These are phyloP conservation scores for Sphaerophoria taeniata DNA, from an alignment of 2,888 invertebrate species.

Conservation along the genomic window DNA sequence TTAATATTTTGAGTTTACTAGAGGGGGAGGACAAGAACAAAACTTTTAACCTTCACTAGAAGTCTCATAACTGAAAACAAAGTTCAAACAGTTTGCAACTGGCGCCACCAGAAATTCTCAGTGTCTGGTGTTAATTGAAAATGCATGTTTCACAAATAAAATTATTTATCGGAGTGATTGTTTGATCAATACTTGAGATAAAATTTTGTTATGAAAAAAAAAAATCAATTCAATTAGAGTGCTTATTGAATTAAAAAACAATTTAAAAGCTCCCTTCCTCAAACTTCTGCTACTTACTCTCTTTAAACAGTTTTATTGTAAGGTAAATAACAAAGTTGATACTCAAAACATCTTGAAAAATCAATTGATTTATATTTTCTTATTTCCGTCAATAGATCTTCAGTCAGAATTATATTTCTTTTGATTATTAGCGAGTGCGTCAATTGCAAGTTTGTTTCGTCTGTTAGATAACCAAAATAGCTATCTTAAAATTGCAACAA, in stretches of 20 bases:
- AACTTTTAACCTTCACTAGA: no score
- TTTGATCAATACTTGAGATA: not conserved
- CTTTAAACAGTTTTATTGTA: no score
- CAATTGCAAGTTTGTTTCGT: not conserved
- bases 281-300: no score
- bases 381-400: not conserved
- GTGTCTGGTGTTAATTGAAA: constrained; percentile 32
- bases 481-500: constrained; percentile 24
- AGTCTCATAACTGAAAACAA: no score
- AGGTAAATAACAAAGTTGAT: no score
- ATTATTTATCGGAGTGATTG: not conserved
- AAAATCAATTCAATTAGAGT: constrained; percentile 9
- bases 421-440: constrained; percentile 2
- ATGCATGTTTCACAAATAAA: constrained; percentile 22
- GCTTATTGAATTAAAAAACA: not conserved
- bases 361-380: no score
- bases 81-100: not conserved
- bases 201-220: constrained; percentile 4
- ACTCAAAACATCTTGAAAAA: no score
- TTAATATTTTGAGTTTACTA: no score
- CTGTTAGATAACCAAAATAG: constrained; percentile 17
- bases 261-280: no score
- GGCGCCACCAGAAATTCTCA: constrained; percentile 10
- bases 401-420: not conserved
- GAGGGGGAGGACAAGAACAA: no score